phyloP scores from a whole-genome alignment of 2,113 vertebrate species.

The Ammospiza nelsoni region DNA sequence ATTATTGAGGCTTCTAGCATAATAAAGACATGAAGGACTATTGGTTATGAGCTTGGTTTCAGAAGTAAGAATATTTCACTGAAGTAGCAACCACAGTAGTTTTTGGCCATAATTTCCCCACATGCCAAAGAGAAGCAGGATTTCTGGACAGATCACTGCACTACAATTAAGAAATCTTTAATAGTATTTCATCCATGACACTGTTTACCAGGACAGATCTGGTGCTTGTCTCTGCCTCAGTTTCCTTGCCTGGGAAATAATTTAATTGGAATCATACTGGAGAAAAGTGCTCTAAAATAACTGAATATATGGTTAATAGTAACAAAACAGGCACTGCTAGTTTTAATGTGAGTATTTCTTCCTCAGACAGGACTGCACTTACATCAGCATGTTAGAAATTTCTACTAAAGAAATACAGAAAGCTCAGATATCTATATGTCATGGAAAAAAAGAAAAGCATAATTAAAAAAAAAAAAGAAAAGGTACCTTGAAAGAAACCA shows the following conservation, averaged over 20 bases:
- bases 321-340: not conserved
- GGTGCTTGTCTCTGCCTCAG: not conserved
- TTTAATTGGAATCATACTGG: not conserved
- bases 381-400: not conserved
- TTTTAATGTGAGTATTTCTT: not conserved
- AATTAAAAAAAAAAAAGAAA: not conserved
- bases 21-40: not conserved
- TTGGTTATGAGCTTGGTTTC: not conserved
- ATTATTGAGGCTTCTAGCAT: not conserved
- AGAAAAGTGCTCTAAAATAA: not conserved
- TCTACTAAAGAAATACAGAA: not conserved
- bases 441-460: accelerated
- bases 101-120: not conserved
- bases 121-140: not conserved
- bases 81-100: not conserved
- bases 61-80: not conserved
- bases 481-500: not conserved
- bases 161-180: not conserved
- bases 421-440: not conserved
- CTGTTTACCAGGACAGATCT: not conserved
- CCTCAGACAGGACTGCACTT: not conserved
- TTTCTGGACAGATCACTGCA: not conserved
- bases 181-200: not conserved
- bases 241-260: not conserved
- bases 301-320: not conserved